Evolutionary conservation across 2,113 vertebrate genomes (phyloP).

Genomic region (Desmodus rotundus): DNA sequence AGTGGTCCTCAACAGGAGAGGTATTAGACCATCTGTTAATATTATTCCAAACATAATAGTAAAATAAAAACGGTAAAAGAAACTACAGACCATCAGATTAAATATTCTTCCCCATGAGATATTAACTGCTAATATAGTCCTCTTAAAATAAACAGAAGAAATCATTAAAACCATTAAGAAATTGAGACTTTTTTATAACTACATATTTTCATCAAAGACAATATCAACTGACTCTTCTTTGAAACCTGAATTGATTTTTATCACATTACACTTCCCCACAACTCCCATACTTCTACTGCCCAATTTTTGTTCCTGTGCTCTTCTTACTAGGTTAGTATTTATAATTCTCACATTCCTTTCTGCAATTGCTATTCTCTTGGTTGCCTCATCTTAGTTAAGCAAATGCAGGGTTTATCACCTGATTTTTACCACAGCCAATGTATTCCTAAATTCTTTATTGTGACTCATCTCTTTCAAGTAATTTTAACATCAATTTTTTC

Average conservation of each 20-base stretch:
- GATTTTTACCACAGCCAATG: neutral
- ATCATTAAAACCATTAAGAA: neutral
- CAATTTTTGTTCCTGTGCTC: neutral
- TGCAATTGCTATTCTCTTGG: neutral
- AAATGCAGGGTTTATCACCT: neutral
- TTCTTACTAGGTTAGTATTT: neutral
- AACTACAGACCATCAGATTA: neutral
- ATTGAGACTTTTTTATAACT: neutral
- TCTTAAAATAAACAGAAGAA: neutral
- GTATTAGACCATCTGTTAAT: neutral
- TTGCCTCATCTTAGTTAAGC: neutral
- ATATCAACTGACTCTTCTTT: neutral
- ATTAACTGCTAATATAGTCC: neutral
- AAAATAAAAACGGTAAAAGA: slow-evolving; percentile 35
- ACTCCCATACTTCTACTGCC: neutral
- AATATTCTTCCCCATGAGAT: neutral
- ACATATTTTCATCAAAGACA: neutral
- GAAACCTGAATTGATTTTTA: neutral
- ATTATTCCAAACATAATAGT: neutral
- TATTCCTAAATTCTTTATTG: slow-evolving; percentile 17
- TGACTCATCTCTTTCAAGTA: neutral
- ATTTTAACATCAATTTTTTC: neutral
- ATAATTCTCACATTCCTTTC: neutral
- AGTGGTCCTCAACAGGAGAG: neutral
- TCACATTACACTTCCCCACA: neutral